Evolutionary conservation across 2,797 vertebrate species (phyloP).

Genomic region (Pseudochirops corinnae): DNA sequence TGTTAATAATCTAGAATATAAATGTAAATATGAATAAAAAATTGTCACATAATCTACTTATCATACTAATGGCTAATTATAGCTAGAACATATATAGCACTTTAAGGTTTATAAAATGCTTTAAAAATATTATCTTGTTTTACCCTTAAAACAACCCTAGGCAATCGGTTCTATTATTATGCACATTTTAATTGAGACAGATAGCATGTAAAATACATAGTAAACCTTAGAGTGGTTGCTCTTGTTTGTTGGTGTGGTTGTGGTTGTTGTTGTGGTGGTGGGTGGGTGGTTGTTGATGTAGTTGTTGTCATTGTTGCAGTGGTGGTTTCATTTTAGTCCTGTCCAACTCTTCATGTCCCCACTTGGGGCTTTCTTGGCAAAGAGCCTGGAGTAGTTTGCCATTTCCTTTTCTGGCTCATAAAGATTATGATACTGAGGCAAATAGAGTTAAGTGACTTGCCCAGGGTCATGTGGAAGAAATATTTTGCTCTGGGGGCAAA

Average conservation of each 20-base stretch:
- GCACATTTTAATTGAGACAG: constrained; percentile 20
- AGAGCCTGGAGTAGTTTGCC: neutral
- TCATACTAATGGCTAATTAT: neutral
- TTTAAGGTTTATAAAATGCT: neutral
- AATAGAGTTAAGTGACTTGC: neutral
- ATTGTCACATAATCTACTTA: neutral
- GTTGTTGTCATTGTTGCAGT: too few species aligned
- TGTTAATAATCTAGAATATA: neutral
- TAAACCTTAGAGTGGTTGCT: constrained; percentile 2
- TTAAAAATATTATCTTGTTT: constrained; percentile 34
- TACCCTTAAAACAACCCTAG: neutral
- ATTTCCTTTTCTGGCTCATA: too few species aligned
- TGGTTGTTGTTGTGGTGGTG: too few species aligned
- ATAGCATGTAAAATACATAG: neutral
- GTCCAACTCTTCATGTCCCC: neutral
- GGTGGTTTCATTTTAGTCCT: neutral
- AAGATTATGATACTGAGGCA: neutral
- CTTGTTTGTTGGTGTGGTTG: too few species aligned
- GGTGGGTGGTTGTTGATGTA: too few species aligned
- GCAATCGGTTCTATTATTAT: neutral
- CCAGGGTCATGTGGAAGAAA: too few species aligned
- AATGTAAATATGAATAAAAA: neutral
- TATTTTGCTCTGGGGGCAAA: too few species aligned
- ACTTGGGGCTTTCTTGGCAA: neutral
- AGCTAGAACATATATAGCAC: neutral